Evolutionary conservation across 1,140 invertebrate species (phyloP).

Genomic region (Ridgeia piscesae): DNA sequence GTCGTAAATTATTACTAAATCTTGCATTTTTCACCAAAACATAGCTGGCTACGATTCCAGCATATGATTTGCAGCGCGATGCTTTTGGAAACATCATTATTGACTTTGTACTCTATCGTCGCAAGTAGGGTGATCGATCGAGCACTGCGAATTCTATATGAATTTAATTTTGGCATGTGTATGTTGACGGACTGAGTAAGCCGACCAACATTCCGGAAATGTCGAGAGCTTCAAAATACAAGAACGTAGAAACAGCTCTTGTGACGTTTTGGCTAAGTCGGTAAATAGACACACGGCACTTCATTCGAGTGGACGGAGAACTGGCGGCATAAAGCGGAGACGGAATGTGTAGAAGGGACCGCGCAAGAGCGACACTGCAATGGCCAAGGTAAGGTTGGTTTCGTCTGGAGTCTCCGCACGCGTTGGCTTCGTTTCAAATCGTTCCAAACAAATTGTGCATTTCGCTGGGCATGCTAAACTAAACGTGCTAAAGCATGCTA

Average conservation of each 20-base stretch:
- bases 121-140: too few relatives aligned
- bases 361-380: neutral
- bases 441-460: neutral
- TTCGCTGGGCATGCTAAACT: neutral
- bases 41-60: too few relatives aligned
- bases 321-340: neutral
- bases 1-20: too few relatives aligned
- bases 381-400: neutral
- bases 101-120: too few relatives aligned
- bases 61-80: too few relatives aligned
- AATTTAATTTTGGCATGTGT: neutral
- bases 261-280: neutral
- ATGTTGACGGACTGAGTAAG: neutral
- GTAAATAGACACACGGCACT: neutral
- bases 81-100: too few relatives aligned
- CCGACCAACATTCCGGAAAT: neutral
- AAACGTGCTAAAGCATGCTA: neutral
- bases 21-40: too few relatives aligned
- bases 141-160: neutral
- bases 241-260: neutral
- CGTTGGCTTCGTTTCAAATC: neutral
- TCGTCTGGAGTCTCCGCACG: too few relatives aligned
- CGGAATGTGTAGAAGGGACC: too few relatives aligned
- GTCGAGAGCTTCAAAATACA: neutral
- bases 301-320: neutral